These are phyloP conservation scores for Cantharis nigra DNA, from an alignment of 2,888 invertebrate genomes.

Conservation along the genomic window DNA sequence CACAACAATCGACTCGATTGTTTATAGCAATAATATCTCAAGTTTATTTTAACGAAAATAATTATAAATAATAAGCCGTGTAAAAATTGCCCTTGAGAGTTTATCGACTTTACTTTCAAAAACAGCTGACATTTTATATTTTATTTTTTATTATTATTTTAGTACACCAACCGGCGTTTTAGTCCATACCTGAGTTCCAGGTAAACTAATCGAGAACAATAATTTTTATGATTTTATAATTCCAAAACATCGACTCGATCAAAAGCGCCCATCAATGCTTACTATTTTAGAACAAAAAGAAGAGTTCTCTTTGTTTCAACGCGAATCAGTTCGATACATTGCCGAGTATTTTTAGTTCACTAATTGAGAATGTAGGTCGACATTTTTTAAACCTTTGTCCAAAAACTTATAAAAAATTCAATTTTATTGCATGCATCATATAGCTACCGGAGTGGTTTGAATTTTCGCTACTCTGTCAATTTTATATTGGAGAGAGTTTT, in stretches of 20 bases:
- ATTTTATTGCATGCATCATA: background rate
- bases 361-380: background rate
- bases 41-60: background rate
- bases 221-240: background rate
- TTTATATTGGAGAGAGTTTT: background rate
- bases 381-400: background rate
- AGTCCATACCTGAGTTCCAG: background rate
- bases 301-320: background rate
- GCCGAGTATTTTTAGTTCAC: background rate
- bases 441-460: background rate
- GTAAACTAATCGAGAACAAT: background rate
- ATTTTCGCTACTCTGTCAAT: background rate
- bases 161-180: background rate
- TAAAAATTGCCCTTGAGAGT: conserved; percentile 29
- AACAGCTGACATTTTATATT: conserved; percentile 23
- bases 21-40: background rate
- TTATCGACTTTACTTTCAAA: conserved; percentile 33
- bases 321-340: background rate
- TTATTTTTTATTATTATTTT: conserved; percentile 1
- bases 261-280: no score
- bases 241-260: background rate
- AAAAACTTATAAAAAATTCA: background rate
- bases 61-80: background rate
- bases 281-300: background rate
- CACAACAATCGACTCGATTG: background rate